Conservation (phyloP, 2,888 invertebrate species). For the Ectemnius continuus region DNA sequence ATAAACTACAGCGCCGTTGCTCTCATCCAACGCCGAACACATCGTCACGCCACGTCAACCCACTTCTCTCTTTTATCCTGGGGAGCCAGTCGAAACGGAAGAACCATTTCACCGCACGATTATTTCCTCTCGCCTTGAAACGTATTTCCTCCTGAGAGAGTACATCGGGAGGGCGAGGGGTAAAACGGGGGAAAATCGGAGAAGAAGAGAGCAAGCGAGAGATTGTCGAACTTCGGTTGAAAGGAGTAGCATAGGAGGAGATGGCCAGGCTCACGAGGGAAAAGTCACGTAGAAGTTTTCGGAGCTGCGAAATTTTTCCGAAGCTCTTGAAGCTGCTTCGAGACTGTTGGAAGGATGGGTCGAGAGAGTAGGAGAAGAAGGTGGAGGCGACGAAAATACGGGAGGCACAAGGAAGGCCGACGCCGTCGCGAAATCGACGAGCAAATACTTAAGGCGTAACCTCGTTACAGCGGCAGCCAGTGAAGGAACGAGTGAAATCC, state of each 20-base stretch:
- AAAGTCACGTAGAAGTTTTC: constrained; percentile 58
- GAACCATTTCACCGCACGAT: constrained; percentile 21
- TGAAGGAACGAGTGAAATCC: constrained; percentile 57
- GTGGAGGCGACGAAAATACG: constrained; percentile 16
- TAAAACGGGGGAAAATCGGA: neutral
- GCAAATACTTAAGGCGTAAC: constrained; percentile 72
- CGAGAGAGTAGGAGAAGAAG: constrained; percentile 12
- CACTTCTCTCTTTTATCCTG: constrained; percentile 19
- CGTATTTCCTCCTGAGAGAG: neutral
- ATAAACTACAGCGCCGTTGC: constrained; percentile 44
- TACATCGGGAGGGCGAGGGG: neutral
- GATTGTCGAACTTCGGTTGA: constrained; percentile 25
- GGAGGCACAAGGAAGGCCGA: constrained; percentile 23
- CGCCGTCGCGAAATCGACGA: constrained; percentile 65
- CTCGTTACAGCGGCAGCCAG: constrained; percentile 68
- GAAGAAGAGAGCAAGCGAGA: constrained; percentile 11
- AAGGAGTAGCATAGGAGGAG: constrained; percentile 20
- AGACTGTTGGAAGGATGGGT: constrained; percentile 10
- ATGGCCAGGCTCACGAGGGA: constrained; percentile 10
- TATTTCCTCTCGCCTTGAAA: constrained; percentile 15
- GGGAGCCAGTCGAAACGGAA: constrained; percentile 21
- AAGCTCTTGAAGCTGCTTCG: constrained; percentile 39
- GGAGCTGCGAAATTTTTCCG: constrained; percentile 49
- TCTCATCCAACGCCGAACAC: constrained; percentile 39
- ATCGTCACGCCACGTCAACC: constrained; percentile 30